These are phyloP conservation scores for Drosophila varians DNA, from an alignment of 1,140 invertebrate species.

Conservation along the genomic window DNA sequence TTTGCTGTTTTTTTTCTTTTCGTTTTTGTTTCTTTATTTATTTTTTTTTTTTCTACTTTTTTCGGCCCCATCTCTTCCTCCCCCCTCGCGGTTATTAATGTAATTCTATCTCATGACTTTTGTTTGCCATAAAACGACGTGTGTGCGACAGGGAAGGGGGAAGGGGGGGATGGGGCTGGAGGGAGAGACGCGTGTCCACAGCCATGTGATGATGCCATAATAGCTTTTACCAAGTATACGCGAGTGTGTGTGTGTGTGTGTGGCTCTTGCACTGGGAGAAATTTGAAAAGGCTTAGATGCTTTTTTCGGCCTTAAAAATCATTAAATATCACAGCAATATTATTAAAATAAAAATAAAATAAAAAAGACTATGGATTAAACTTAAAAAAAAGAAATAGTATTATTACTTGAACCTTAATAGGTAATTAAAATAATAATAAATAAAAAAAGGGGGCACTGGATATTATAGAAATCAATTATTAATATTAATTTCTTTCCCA, in stretches of 20 bases:
- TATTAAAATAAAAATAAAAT: no score
- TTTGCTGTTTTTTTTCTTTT: conserved; percentile 19
- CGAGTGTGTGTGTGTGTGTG: conserved; percentile 9
- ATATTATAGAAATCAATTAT: no score
- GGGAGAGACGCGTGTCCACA: conserved; percentile 10
- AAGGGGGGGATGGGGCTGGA: background rate
- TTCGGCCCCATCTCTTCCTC: background rate
- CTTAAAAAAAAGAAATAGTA: no score
- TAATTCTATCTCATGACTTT: conserved; percentile 79
- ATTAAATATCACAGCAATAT: no score
- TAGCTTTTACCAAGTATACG: conserved; percentile 3
- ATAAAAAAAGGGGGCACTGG: no score
- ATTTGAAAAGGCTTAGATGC: background rate
- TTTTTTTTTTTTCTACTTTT: background rate
- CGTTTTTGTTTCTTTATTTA: background rate
- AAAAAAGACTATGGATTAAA: no score
- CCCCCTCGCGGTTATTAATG: conserved; percentile 65
- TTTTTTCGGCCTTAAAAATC: no score
- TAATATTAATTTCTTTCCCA: no score
- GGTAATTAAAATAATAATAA: no score
- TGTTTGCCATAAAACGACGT: conserved; percentile 63
- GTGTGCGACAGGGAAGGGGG: background rate
- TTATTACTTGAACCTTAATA: no score
- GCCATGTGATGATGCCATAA: conserved; percentile 44
- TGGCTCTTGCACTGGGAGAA: background rate